phyloP scores from a whole-genome alignment of 1,140 invertebrate genomes.

The Ostrea denselamellosa region DNA sequence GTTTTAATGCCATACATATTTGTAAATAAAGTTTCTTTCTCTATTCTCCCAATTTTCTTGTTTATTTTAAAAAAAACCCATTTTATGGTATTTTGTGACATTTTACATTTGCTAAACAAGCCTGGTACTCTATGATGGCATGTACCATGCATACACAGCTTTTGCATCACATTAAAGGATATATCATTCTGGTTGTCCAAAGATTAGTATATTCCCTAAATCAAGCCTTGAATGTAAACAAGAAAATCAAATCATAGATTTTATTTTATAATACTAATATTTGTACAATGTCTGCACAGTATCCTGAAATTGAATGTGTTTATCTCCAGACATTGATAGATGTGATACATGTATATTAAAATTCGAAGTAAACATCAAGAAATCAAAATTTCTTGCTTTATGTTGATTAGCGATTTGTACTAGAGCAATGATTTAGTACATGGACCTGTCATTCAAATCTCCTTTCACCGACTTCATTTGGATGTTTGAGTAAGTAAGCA shows the following conservation, averaged over 20 bases:
- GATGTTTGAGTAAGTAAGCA: background rate
- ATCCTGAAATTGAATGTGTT: background rate
- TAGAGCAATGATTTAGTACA: background rate
- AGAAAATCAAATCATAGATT: background rate
- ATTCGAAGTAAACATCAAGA: background rate
- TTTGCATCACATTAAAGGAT: no score
- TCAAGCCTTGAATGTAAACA: background rate
- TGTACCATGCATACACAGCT: no score
- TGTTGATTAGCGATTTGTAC: background rate
- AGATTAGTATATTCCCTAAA: no score
- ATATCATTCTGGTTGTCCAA: no score
- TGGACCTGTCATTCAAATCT: background rate
- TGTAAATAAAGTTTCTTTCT: no score
- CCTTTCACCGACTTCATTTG: background rate
- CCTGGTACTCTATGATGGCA: no score
- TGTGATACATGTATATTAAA: background rate
- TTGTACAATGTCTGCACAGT: background rate
- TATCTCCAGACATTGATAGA: background rate
- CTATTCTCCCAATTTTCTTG: no score
- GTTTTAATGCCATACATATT: no score
- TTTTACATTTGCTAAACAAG: no score
- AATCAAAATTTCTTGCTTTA: background rate
- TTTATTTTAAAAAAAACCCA: no score
- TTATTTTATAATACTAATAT: background rate
- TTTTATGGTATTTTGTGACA: no score